These are phyloP conservation scores for Pseudochirops cupreus DNA, from an alignment of 2,797 vertebrate species.

Conservation along the genomic window DNA sequence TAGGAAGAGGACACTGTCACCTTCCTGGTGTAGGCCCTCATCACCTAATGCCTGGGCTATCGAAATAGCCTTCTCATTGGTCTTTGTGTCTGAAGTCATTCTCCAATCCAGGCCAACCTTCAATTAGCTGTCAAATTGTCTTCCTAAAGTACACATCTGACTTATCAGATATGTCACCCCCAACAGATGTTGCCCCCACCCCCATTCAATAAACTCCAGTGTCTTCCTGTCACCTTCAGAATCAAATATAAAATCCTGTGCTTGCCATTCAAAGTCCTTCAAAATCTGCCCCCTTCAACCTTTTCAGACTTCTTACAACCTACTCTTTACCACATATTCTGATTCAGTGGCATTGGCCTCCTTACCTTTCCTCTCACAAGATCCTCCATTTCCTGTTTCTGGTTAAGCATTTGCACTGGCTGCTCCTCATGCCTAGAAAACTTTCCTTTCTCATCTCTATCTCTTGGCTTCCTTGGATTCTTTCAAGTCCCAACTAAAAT, in stretches of 20 bases:
- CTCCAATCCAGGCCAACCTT: neutral
- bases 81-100: neutral
- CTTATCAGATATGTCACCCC: neutral
- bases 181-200: neutral
- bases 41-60: neutral
- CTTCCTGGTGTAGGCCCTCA: neutral
- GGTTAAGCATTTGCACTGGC: neutral
- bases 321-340: neutral
- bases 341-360: neutral
- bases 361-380: neutral
- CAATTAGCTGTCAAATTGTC: neutral
- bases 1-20: neutral
- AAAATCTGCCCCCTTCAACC: neutral
- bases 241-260: neutral
- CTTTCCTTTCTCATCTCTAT: neutral
- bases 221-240: neutral
- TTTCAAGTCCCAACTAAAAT: neutral
- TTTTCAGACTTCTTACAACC: neutral
- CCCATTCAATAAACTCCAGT: neutral
- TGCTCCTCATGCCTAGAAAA: neutral
- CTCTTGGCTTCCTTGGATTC: neutral
- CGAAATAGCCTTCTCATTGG: neutral
- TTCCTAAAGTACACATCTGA: neutral
- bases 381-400: neutral
- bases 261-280: neutral